phyloP scores from a whole-genome alignment of 2,888 invertebrate genomes.

The Endotricha flammealis region DNA sequence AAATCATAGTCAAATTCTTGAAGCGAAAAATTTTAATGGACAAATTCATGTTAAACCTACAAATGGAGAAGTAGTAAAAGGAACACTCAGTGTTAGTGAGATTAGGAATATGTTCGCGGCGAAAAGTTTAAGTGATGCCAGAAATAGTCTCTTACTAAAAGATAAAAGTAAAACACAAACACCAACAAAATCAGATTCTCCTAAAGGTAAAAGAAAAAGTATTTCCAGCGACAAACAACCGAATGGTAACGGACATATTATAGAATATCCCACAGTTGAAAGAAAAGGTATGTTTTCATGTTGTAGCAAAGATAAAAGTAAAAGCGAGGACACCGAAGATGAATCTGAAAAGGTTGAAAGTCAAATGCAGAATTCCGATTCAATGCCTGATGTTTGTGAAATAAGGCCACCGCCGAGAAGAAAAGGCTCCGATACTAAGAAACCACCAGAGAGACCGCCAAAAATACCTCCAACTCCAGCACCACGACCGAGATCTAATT shows the following conservation, averaged over 20 bases:
- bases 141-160: conserved; percentile 70
- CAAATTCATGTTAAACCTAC: conserved; percentile 42
- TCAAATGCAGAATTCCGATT: conserved; percentile 57
- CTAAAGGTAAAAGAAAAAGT: conserved; percentile 68
- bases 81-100: conserved; percentile 76
- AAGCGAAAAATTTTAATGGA: conserved; percentile 45
- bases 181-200: conserved; percentile 60
- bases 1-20: conserved; percentile 56
- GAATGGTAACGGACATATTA: conserved; percentile 75
- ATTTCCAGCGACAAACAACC: conserved; percentile 54
- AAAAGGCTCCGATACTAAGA: conserved; percentile 72
- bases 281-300: conserved; percentile 85
- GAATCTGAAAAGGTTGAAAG: conserved; percentile 56
- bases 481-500: conserved; percentile 77
- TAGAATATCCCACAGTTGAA: conserved; percentile 85
- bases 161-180: conserved; percentile 57
- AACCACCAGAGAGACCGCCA: conserved; percentile 83
- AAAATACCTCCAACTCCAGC: conserved; percentile 75
- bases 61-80: conserved; percentile 74
- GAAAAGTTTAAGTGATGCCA: conserved; percentile 70
- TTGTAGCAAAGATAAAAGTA: conserved; percentile 80
- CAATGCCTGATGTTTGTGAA: conserved; percentile 68
- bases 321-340: conserved; percentile 69
- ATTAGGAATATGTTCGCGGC: conserved; percentile 73
- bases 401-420: conserved; percentile 82